These are phyloP conservation scores for Antennarius striatus DNA, from an alignment of 2,113 vertebrate species.

Conservation along the genomic window DNA sequence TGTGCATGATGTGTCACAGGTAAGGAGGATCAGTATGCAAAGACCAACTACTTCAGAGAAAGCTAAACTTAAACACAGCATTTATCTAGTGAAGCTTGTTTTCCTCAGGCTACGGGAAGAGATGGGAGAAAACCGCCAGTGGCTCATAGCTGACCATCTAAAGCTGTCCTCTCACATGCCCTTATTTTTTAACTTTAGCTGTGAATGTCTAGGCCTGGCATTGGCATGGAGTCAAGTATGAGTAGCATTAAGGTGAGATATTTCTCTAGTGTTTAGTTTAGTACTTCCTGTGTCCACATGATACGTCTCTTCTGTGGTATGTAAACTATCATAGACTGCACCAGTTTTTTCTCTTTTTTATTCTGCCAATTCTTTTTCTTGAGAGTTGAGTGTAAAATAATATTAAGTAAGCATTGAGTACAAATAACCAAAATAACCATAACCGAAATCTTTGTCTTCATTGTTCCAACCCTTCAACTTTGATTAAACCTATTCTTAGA, in stretches of 20 bases:
- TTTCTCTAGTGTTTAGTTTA: slow-evolving; percentile 54
- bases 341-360: slow-evolving; percentile 10
- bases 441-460: too few species aligned
- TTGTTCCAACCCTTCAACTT: too few species aligned
- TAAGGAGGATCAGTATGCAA: not conserved
- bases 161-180: slow-evolving; percentile 24
- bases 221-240: slow-evolving; percentile 17
- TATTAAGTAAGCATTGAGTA: too few species aligned
- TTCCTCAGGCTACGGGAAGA: slow-evolving; percentile 17
- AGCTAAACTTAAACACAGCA: slow-evolving; percentile 7
- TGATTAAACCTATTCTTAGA: too few species aligned
- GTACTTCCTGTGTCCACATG: slow-evolving; percentile 42
- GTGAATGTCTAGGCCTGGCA: slow-evolving; percentile 4
- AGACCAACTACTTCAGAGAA: slow-evolving; percentile 8
- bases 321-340: slow-evolving; percentile 41
- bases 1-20: slow-evolving; percentile 40
- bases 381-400: not conserved
- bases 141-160: slow-evolving; percentile 20
- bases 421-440: too few species aligned
- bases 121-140: slow-evolving; percentile 30
- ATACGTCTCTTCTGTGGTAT: slow-evolving; percentile 51
- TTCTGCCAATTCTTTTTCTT: not conserved
- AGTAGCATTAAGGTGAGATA: slow-evolving; percentile 54
- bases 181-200: slow-evolving; percentile 40
- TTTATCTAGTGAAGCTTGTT: not conserved